Percentiles rank a stretch among this genome's conserved stretches.
These are phyloP conservation scores for Spea bombifrons DNA, from an alignment of 2,113 vertebrate species.

Conservation along the genomic window DNA sequence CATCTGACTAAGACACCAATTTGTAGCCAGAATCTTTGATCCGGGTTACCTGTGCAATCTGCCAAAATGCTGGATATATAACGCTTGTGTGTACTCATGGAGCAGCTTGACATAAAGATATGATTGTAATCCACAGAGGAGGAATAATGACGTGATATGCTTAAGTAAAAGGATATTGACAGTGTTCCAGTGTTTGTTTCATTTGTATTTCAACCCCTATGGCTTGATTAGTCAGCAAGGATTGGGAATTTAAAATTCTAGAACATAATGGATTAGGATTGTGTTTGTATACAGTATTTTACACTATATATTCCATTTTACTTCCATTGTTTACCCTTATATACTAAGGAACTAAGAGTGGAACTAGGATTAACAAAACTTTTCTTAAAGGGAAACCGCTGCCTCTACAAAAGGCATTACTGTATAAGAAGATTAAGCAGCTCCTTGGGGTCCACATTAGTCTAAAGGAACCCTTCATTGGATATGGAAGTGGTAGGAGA, in stretches of 20 bases:
- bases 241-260: not conserved
- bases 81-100: constrained; percentile 32
- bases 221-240: not conserved
- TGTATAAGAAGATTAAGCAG: too few relatives aligned
- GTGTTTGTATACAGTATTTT: too few relatives aligned
- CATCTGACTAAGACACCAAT: constrained; percentile 18
- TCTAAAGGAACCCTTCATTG: too few relatives aligned
- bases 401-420: too few relatives aligned
- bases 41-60: constrained; percentile 37
- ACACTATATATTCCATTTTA: too few relatives aligned
- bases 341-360: too few relatives aligned
- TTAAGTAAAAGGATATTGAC: constrained; percentile 12
- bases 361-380: too few relatives aligned
- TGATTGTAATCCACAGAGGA: constrained; percentile 39
- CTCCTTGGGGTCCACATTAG: too few relatives aligned
- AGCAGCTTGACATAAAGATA: constrained; percentile 36
- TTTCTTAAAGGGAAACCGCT: too few relatives aligned
- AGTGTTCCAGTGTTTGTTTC: constrained; percentile 3
- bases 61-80: constrained; percentile 40
- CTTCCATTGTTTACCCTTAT: too few relatives aligned
- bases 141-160: constrained; percentile 18
- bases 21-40: constrained; percentile 40
- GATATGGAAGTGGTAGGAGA: too few relatives aligned
- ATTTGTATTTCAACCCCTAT: constrained; percentile 13
- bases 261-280: too few relatives aligned